A percentile compares a stretch with the other conserved stretches of the same genome.
Evolutionary conservation across 2,888 invertebrate genomes (phyloP).

Genomic region (Stenichneumon culpator): DNA sequence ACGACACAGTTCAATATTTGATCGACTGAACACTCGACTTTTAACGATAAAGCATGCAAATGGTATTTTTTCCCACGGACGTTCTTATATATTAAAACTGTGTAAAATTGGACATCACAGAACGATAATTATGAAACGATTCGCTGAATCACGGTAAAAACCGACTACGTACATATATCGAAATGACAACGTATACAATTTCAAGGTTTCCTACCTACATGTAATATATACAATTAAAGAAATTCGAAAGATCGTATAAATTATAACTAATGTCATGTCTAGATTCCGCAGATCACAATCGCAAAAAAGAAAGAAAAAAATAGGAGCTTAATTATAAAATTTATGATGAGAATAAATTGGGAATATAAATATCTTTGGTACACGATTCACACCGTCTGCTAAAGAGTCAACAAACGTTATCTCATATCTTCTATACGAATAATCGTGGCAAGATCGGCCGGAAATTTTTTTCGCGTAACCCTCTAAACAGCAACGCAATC

Average conservation of each 20-base stretch:
- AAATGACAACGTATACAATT: slow-evolving; percentile 58
- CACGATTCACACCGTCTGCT: slow-evolving; percentile 55
- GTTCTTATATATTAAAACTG: slow-evolving; percentile 44
- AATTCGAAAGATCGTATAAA: slow-evolving; percentile 42
- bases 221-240: slow-evolving; percentile 57
- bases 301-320: slow-evolving; percentile 40
- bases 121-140: slow-evolving; percentile 57
- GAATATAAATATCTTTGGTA: slow-evolving; percentile 74
- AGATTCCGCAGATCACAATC: slow-evolving; percentile 67
- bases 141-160: slow-evolving; percentile 52
- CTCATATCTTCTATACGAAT: slow-evolving; percentile 52
- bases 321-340: slow-evolving; percentile 43
- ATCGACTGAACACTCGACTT: slow-evolving; percentile 23
- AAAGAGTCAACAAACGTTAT: slow-evolving; percentile 58
- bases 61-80: slow-evolving; percentile 20
- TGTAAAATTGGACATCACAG: slow-evolving; percentile 64
- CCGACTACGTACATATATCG: slow-evolving; percentile 32
- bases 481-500: slow-evolving; percentile 1
- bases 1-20: slow-evolving; percentile 38
- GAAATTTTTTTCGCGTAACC: slow-evolving; percentile 25
- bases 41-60: slow-evolving; percentile 48
- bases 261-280: slow-evolving; percentile 70
- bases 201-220: slow-evolving; percentile 61
- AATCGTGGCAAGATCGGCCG: slow-evolving; percentile 66
- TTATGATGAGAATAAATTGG: slow-evolving; percentile 58